phyloP scores from a whole-genome alignment of 1,140 invertebrate genomes.

The Zaprionus inermis region DNA sequence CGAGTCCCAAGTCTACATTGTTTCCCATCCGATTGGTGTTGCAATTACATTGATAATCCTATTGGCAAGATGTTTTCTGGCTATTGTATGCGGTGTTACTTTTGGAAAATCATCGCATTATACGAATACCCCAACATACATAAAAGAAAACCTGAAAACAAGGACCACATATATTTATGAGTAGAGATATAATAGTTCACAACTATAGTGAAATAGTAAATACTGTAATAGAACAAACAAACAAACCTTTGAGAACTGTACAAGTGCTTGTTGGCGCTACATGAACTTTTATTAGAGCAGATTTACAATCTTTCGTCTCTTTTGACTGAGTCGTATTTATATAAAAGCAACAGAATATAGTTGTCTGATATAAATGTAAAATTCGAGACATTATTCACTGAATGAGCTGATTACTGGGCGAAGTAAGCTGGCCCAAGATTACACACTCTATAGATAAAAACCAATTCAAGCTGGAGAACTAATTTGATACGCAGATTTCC shows the following conservation, averaged over 20 bases:
- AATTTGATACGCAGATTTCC: slow-evolving; percentile 71
- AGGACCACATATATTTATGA: neutral
- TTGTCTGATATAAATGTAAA: too few relatives aligned
- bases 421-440: too few relatives aligned
- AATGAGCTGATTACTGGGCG: too few relatives aligned
- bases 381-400: too few relatives aligned
- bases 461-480: neutral
- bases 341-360: too few relatives aligned
- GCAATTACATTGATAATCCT: slow-evolving; percentile 78
- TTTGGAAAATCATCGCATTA: slow-evolving; percentile 39
- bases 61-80: slow-evolving; percentile 48
- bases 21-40: slow-evolving; percentile 62
- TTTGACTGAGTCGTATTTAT: too few relatives aligned
- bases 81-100: slow-evolving; percentile 34
- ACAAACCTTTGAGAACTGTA: too few relatives aligned
- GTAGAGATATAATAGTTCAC: neutral
- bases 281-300: too few relatives aligned
- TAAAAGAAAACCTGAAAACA: neutral
- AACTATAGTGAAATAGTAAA: too few relatives aligned
- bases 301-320: too few relatives aligned
- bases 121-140: neutral
- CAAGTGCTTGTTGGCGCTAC: too few relatives aligned
- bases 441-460: neutral
- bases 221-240: too few relatives aligned
- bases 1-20: slow-evolving; percentile 32